phyloP scores from a whole-genome alignment of 2,888 invertebrate genomes.

The Aleiodes alternator region DNA sequence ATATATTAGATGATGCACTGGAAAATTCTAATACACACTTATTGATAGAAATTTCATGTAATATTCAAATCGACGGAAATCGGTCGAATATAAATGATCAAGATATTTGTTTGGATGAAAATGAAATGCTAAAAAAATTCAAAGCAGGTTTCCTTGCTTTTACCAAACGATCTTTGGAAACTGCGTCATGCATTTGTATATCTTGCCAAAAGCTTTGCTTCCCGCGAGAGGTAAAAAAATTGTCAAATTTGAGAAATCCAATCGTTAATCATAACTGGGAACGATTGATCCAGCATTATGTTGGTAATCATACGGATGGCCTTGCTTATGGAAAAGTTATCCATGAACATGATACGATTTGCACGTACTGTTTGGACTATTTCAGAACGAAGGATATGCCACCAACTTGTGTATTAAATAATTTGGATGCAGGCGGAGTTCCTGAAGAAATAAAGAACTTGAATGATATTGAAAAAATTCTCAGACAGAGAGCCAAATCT shows the following conservation, averaged over 20 bases:
- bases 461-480: no score
- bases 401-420: no score
- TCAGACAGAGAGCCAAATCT: no score
- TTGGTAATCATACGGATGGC: no score
- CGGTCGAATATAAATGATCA: not conserved
- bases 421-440: no score
- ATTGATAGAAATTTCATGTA: not conserved
- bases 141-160: not conserved
- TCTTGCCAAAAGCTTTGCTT: not conserved
- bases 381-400: no score
- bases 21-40: not conserved
- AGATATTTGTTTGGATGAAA: not conserved
- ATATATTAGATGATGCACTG: not conserved
- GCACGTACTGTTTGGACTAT: no score
- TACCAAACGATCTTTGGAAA: not conserved
- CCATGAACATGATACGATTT: no score
- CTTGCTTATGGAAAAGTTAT: no score
- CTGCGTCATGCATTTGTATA: not conserved
- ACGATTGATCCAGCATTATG: no score
- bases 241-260: conserved; percentile 51
- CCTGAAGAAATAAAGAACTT: no score
- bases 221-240: not conserved
- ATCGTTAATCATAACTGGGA: no score
- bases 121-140: not conserved
- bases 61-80: not conserved